These are phyloP conservation scores for Amorpha juglandis DNA, from an alignment of 2,888 invertebrate species.

Conservation along the genomic window DNA sequence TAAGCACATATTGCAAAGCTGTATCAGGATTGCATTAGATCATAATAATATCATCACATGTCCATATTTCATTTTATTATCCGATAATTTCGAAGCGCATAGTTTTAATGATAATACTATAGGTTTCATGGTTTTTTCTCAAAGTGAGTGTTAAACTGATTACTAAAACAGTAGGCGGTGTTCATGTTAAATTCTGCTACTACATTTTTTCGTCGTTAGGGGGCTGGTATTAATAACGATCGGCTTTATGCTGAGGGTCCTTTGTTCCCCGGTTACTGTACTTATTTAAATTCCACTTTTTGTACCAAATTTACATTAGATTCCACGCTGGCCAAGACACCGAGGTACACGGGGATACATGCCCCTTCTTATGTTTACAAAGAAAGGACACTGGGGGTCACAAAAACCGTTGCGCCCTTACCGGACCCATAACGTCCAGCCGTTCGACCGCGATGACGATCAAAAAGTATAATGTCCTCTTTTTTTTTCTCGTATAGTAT, in stretches of 20 bases:
- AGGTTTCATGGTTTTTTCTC: not conserved
- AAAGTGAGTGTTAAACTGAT: constrained; percentile 1
- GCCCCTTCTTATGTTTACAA: constrained; percentile 74
- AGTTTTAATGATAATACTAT: not conserved
- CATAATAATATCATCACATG: too few relatives aligned
- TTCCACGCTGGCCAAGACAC: constrained; percentile 74
- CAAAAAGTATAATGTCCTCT: constrained; percentile 63
- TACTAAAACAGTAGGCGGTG: constrained; percentile 25
- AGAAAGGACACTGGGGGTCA: constrained; percentile 78
- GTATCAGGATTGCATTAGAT: too few relatives aligned
- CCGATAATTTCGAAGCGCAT: too few relatives aligned
- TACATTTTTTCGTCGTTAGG: constrained; percentile 62
- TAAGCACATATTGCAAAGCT: too few relatives aligned
- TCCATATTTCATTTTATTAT: too few relatives aligned
- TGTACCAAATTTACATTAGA: constrained; percentile 82
- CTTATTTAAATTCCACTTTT: constrained; percentile 83
- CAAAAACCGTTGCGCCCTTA: constrained; percentile 82
- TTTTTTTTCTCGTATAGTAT: constrained; percentile 72
- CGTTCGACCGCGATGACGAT: constrained; percentile 66
- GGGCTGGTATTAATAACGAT: constrained; percentile 73
- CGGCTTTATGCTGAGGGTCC: constrained; percentile 73
- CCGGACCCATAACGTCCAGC: constrained; percentile 79
- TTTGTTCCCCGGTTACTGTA: constrained; percentile 64
- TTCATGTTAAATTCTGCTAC: constrained; percentile 22
- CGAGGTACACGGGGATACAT: constrained; percentile 67